phyloP scores from a whole-genome alignment of 2,888 invertebrate genomes.

The Polia nebulosa region DNA sequence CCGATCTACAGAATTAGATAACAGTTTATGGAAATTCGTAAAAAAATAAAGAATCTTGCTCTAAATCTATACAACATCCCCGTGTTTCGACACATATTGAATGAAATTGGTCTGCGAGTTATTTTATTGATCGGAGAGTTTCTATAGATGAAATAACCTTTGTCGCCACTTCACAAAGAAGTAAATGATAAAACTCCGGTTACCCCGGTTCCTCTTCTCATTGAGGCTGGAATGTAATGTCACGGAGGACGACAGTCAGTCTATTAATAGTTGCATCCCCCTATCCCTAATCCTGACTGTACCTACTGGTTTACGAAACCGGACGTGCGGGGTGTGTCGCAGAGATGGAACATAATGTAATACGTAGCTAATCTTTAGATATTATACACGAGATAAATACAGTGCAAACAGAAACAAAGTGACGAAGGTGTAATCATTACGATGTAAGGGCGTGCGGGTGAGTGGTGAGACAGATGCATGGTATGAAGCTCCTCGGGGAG shows the following conservation, averaged over 20 bases:
- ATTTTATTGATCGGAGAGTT: constrained; percentile 40
- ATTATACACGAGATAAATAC: neutral
- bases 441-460: constrained; percentile 54
- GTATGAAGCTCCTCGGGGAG: constrained; percentile 54
- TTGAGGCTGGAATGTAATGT: neutral
- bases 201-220: neutral
- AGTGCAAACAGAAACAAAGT: constrained; percentile 24
- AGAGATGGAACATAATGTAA: neutral
- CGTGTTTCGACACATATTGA: neutral
- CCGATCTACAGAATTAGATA: constrained; percentile 1
- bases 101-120: neutral
- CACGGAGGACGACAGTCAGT: too few species aligned
- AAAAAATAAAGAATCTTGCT: neutral
- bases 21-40: constrained; percentile 2
- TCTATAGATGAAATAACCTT: constrained; percentile 8
- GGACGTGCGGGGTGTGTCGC: constrained; percentile 11
- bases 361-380: neutral
- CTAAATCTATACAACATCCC: neutral
- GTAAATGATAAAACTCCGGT: neutral
- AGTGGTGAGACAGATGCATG: constrained; percentile 48
- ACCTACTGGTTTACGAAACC: neutral
- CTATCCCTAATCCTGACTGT: neutral
- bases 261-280: constrained; percentile 1
- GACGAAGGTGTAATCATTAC: constrained; percentile 41
- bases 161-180: constrained; percentile 3